A percentile compares a stretch with the other conserved stretches of the same genome.
These are phyloP conservation scores for Limnephilus lunatus DNA, from an alignment of 2,888 invertebrate genomes.

Conservation along the genomic window DNA sequence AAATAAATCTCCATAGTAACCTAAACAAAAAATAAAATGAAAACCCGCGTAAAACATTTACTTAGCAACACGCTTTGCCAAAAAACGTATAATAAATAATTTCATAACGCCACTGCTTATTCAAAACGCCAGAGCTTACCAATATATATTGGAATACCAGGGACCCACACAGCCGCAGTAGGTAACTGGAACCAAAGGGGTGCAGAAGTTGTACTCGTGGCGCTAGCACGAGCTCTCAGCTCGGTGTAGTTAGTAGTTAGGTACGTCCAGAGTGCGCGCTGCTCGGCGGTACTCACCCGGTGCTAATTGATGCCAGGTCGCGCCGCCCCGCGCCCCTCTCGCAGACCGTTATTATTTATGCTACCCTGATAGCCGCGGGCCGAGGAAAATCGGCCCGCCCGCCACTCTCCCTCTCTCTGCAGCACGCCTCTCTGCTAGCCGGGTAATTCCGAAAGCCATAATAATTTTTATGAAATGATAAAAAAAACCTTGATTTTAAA, in stretches of 20 bases:
- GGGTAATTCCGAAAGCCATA: neutral
- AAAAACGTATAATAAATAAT: too few species aligned
- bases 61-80: too few species aligned
- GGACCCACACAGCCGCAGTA: constrained; percentile 68
- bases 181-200: constrained; percentile 35
- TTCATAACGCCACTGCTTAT: too few species aligned
- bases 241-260: too few species aligned
- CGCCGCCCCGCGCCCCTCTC: constrained; percentile 60
- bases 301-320: constrained; percentile 66
- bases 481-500: neutral
- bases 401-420: constrained; percentile 50
- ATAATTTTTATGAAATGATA: neutral
- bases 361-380: constrained; percentile 44
- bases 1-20: too few species aligned
- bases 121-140: too few species aligned
- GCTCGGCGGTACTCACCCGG: constrained; percentile 68
- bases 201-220: neutral
- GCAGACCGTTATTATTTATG: constrained; percentile 50
- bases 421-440: constrained; percentile 50
- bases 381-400: constrained; percentile 60
- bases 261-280: constrained; percentile 61
- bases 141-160: constrained; percentile 5
- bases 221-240: too few species aligned
- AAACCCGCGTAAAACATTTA: too few species aligned
- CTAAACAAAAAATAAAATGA: too few species aligned